Evolutionary conservation across 2,113 vertebrate species (phyloP).

Genomic region (Charina bottae): DNA sequence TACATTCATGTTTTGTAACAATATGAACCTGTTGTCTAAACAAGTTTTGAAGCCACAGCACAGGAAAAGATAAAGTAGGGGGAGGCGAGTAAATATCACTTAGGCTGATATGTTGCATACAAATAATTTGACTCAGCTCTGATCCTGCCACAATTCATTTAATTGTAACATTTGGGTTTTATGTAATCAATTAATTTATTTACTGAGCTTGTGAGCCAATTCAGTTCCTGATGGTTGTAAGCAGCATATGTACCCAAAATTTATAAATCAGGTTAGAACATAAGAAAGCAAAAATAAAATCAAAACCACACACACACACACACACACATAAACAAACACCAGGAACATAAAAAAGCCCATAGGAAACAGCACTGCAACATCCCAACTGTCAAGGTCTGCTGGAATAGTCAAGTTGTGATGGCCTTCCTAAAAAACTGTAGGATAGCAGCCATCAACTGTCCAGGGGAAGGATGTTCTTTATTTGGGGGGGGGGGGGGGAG

Average conservation of each 20-base stretch:
- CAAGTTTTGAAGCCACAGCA: not conserved
- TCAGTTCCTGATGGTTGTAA: not conserved
- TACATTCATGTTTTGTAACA: constrained; percentile 32
- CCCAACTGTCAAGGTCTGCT: not conserved
- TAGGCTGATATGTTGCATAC: not conserved
- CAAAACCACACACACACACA: not conserved
- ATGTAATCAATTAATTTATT: not conserved
- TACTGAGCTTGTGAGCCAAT: not conserved
- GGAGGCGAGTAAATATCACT: not conserved
- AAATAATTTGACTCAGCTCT: not conserved
- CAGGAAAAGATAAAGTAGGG: not conserved
- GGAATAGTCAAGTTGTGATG: not conserved
- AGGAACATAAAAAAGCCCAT: not conserved
- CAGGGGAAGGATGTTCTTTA: not conserved
- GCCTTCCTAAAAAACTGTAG: not conserved
- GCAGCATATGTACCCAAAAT: not conserved
- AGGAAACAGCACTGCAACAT: not conserved
- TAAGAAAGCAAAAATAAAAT: not conserved
- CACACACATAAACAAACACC: not conserved
- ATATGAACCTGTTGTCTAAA: not conserved
- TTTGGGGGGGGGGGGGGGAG: not conserved
- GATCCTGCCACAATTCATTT: not conserved
- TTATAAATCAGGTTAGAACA: not conserved
- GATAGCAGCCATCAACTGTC: not conserved
- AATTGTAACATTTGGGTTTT: not conserved